A percentile compares a stretch with the other conserved stretches of the same genome.
Conservation (phyloP, 2,113 vertebrate species). For the Sturnira hondurensis region DNA sequence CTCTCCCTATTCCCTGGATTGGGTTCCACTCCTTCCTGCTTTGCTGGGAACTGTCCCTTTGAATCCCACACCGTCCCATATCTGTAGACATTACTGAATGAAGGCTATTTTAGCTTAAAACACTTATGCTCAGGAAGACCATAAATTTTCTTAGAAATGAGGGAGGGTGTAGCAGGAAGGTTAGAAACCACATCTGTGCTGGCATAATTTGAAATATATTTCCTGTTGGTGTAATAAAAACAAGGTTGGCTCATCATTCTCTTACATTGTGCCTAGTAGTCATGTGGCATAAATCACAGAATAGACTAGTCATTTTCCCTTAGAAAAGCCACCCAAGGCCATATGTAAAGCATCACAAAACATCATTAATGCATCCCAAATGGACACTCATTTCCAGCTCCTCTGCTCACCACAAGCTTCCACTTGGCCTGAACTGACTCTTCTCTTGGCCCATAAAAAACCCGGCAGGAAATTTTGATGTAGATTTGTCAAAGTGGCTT, state of each 20-base stretch:
- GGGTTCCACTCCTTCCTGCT: background rate
- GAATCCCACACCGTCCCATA: background rate
- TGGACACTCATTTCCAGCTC: background rate
- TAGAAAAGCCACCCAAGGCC: background rate
- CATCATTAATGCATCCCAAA: background rate
- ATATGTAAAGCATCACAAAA: background rate
- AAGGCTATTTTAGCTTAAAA: conserved; percentile 10
- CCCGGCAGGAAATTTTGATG: background rate
- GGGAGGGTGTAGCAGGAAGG: conserved; percentile 4
- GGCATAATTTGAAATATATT: conserved; percentile 46
- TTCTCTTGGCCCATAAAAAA: background rate
- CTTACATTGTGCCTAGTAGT: background rate
- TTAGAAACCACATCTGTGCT: conserved; percentile 44
- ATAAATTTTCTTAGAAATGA: conserved; percentile 58
- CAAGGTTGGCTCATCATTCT: background rate
- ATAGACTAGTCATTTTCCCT: background rate
- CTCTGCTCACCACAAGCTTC: background rate
- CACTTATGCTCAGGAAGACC: background rate
- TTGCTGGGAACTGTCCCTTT: background rate
- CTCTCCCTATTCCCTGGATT: background rate
- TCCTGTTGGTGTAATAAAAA: conserved; percentile 46
- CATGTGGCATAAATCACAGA: background rate
- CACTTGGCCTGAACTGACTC: background rate
- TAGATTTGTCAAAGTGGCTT: background rate
- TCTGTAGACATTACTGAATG: background rate